A percentile compares a stretch with the other conserved stretches of the same genome.
phyloP scores from a whole-genome alignment of 2,113 vertebrate species.

The Asarcornis scutulata region DNA sequence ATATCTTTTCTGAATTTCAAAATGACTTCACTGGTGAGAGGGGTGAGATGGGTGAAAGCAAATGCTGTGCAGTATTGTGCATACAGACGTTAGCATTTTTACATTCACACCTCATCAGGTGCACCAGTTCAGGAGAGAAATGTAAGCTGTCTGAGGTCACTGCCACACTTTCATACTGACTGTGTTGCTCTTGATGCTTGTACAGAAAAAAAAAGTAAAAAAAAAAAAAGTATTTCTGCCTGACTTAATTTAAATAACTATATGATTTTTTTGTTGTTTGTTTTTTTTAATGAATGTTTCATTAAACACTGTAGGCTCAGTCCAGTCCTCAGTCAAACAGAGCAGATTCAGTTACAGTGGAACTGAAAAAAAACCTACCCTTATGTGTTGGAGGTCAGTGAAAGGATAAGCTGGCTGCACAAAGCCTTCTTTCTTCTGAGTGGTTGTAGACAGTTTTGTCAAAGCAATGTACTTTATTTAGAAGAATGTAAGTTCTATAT shows the following conservation, averaged over 20 bases:
- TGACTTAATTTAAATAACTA: constrained; percentile 1
- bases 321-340: background rate
- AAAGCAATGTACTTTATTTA: background rate
- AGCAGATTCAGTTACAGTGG: background rate
- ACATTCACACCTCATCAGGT: background rate
- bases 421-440: constrained; percentile 25
- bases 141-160: background rate
- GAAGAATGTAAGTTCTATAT: background rate
- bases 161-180: background rate
- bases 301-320: background rate
- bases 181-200: background rate
- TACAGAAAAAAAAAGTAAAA: background rate
- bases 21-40: background rate
- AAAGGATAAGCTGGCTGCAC: background rate
- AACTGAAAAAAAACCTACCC: background rate
- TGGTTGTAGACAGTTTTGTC: background rate
- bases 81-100: background rate
- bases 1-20: background rate
- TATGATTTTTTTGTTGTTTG: background rate
- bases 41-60: background rate
- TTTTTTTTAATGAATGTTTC: background rate
- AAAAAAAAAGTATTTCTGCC: background rate
- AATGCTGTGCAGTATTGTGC: background rate
- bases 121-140: background rate
- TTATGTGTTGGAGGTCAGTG: constrained; percentile 5